A percentile compares a stretch with the other conserved stretches of the same genome.
Conservation (phyloP, 2,888 invertebrate species). For the Calameuta filiformis region DNA sequence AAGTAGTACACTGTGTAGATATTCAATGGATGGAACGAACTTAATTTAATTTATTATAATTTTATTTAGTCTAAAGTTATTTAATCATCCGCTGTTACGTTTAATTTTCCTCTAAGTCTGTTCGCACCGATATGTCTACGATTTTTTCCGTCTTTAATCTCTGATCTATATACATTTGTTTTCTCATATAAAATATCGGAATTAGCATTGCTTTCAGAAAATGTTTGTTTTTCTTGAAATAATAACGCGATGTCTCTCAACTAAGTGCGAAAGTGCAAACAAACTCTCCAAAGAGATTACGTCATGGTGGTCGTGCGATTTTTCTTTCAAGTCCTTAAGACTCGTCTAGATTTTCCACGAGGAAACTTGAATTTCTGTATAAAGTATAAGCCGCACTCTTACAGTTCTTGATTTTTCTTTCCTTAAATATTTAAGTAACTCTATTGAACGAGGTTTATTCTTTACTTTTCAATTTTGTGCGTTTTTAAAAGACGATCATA, state of each 20-base stretch:
- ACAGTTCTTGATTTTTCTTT: neutral
- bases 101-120: neutral
- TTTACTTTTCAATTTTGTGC: neutral
- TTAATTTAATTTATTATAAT: neutral
- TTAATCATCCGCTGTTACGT: neutral
- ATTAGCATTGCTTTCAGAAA: neutral
- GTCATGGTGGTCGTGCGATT: neutral
- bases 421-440: neutral
- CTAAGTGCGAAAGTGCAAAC: slow-evolving; percentile 6
- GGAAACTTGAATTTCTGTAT: neutral
- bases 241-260: neutral
- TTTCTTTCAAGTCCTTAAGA: neutral
- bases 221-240: slow-evolving; percentile 15
- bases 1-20: slow-evolving; percentile 1
- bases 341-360: neutral
- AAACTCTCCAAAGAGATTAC: neutral
- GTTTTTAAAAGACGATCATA: neutral
- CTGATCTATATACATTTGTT: neutral
- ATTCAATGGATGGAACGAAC: neutral
- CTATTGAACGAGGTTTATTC: neutral
- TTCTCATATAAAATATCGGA: neutral
- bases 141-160: neutral
- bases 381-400: neutral
- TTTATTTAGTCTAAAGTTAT: neutral
- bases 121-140: neutral